Base-by-base conservation (phyloP, 2,888 invertebrate genomes). In the Carpatolechia fugitivella region DNA sequence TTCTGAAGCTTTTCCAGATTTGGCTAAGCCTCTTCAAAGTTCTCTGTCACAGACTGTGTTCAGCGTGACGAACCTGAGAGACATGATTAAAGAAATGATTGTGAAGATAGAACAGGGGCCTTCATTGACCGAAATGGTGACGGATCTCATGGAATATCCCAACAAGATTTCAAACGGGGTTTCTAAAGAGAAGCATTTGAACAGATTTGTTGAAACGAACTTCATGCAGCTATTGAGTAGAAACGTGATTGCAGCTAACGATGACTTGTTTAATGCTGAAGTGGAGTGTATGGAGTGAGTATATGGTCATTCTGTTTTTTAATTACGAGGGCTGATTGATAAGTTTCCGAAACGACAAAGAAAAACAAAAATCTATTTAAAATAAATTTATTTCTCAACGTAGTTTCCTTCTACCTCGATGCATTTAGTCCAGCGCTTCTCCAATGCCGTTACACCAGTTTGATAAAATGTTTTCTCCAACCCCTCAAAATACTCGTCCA, bases 1-100 rank as follows among this genome's bases (percentile, higher is more conserved):
- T 71, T 83, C 91, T 0, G 85, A 92, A 1, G 92, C 93, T n/a
- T 97, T 96, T 72, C 94, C 95, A 0, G 98, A 98, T 75, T 86
- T 98, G 52, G 91, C 94, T 0, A 91, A 93, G 57, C 96, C 97
- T 0, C 81, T 97, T 14, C 86, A 94, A 49, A 89, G 92, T 54
- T 94, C 94, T 0, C 74, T 96, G 6, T 90, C 93, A 0, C 94
- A 95, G 82, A 91, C 95, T 57, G 82, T 92, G 1, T 93, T 92
- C 61, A 94, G 95, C 1, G 81, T 94, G 18, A 91, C 91, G 40
- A 76, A 91, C 11, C 69, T 94, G 16, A 91, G 90, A 47, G 90
- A 91, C 52, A 76, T 92, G 46, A 76, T 93, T 1, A 82, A 74
- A 48, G 92, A 93, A 66, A 63, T 88, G 56, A 66, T 89, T 1